Conservation (phyloP, 1,140 invertebrate genomes). For the Penaeus japonicus region DNA sequence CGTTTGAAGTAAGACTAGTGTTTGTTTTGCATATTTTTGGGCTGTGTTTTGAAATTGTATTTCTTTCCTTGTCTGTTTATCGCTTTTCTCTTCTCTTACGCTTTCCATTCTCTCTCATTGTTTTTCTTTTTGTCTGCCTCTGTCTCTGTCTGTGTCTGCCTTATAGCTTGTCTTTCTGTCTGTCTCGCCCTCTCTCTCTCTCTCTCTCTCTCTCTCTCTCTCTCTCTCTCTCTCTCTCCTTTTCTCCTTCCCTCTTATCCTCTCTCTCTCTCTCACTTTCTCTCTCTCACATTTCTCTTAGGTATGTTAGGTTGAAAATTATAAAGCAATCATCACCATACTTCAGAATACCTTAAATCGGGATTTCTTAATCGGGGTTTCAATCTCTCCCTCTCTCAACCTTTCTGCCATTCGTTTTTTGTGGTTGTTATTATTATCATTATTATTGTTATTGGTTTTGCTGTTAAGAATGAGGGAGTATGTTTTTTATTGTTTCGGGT, state of each 20-base stretch:
- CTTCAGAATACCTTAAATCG: background rate
- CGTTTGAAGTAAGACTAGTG: no score
- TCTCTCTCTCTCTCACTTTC: background rate
- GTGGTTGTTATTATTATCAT: background rate
- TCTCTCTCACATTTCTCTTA: background rate
- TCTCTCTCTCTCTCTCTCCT: background rate
- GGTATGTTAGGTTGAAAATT: background rate
- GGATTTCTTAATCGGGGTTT: background rate
- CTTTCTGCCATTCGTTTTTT: background rate
- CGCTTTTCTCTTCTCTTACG: background rate
- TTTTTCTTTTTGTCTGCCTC: background rate
- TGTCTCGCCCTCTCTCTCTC: background rate
- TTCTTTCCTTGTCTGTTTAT: background rate
- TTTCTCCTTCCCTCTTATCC: background rate
- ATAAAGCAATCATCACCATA: background rate
- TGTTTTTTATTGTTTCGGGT: no score
- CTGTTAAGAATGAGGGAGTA: no score
- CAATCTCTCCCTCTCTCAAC: background rate
- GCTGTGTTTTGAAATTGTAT: no score
- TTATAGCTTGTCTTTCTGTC: background rate
- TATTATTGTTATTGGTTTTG: background rate
- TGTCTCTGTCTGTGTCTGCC: background rate
- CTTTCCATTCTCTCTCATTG: background rate
- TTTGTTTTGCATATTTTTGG: no score
- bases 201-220: background rate